These are phyloP conservation scores for Vulpes vulpes DNA, from an alignment of 2,113 vertebrate genomes.

Conservation along the genomic window DNA sequence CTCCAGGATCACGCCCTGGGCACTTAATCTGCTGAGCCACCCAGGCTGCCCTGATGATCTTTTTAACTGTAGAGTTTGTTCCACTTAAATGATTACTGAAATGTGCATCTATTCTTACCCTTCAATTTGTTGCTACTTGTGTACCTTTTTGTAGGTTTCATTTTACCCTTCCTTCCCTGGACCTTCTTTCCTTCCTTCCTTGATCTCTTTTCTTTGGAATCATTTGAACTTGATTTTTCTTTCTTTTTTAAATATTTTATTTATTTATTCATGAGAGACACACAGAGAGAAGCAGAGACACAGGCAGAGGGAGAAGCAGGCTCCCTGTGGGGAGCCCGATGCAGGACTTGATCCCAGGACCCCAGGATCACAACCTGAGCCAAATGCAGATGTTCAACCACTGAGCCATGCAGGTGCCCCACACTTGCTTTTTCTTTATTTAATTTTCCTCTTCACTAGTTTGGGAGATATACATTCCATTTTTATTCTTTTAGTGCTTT, in stretches of 20 bases:
- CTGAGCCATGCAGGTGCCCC: no score
- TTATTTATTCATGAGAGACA: no score
- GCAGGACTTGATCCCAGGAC: no score
- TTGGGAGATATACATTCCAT: not conserved
- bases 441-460: not conserved
- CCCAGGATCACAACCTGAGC: no score
- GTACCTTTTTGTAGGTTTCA: not conserved
- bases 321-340: no score
- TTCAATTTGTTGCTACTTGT: not conserved
- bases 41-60: no score
- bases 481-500: not conserved
- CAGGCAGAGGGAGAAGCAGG: no score
- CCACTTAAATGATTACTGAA: not conserved
- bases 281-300: no score
- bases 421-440: not conserved
- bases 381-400: no score
- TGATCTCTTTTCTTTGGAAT: not conserved
- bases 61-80: not conserved
- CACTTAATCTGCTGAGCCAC: no score
- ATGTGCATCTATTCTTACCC: not conserved
- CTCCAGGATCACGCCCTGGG: no score
- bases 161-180: not conserved
- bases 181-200: not conserved
- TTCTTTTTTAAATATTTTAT: not conserved
- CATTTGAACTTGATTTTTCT: not conserved